Base-by-base conservation (phyloP, 2,888 invertebrate species). In the Trachelus tabidus region DNA sequence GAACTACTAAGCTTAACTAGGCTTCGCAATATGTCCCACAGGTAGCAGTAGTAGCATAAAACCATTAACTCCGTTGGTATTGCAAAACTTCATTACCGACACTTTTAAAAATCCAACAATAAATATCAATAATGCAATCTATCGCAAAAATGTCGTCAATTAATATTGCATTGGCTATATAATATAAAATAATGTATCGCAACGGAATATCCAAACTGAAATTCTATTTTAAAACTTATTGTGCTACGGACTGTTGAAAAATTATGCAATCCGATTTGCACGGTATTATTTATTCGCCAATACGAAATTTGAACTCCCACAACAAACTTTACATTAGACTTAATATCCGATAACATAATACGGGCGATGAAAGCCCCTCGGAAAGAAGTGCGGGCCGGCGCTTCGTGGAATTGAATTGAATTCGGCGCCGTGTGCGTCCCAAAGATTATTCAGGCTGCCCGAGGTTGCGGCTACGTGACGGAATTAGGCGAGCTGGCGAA, bases 341-440 rank as follows among this genome's bases (percentile, higher is more conserved):
- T 56, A 56, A 56, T 56, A 56, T 56, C 56, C 23, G 56, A 56
- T 76, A 68, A 76, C 79, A 85, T 85, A 85, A 85, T 80, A 75
- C 80, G 81, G 79, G 79, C 79, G 79, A 77, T 77, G 79, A 80
- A 83, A 80, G 80, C 77, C 71, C 23, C 73, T 73, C 80, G 77
- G 68, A 79, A 75, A 76, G 77, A 79, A 79, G 77, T 75, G 69
- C 68, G 69, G 75, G 68, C 73, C 37, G 68, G 75, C 37, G 74
- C 73, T 85, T 85, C 85, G 80, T 80, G 79, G 85, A 85, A 85
- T 71, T 75, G 79, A 76, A 82, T 85, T 83, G 78, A 84, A 83
- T 81, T 81, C 81, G 81, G 80, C 79, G 30, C 73, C 79, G 79
- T 79, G 76, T 80, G 79, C 74, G 79, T 73, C 73, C 75, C 77